Percentiles rank a stretch among this genome's conserved stretches.
Conservation (phyloP, 2,797 vertebrate species). For the Tinamus major region DNA sequence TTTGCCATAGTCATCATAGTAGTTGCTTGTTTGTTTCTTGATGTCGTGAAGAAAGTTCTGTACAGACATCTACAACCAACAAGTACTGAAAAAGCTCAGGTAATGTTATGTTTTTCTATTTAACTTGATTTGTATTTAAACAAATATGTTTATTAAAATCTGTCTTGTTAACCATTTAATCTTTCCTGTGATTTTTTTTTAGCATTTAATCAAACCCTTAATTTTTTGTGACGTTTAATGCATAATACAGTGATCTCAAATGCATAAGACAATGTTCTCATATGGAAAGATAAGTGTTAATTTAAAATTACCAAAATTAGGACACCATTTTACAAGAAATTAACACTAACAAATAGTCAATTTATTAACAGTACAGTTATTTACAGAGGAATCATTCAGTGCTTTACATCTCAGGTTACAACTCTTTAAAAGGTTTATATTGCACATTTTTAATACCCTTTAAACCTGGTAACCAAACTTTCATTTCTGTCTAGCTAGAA, state of each 20-base stretch:
- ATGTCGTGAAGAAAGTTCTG: constrained; percentile 94
- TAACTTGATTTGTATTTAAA: not conserved
- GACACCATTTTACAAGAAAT: not conserved
- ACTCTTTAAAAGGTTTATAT: not conserved
- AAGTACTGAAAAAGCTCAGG: constrained; percentile 96
- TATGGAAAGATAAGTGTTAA: not conserved
- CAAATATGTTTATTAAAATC: not conserved
- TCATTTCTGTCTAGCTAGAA: not conserved
- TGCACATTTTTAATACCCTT: not conserved
- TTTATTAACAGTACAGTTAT: not conserved
- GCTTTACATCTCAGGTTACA: not conserved
- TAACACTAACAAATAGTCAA: not conserved
- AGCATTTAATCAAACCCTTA: not conserved
- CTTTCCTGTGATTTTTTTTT: not conserved
- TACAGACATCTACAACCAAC: constrained; percentile 93
- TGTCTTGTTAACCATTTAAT: not conserved
- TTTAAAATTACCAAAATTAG: not conserved
- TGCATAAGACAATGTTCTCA: not conserved
- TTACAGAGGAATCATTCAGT: not conserved
- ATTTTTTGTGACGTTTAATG: not conserved
- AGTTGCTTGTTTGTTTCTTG: constrained; percentile 91
- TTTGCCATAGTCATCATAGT: constrained; percentile 95
- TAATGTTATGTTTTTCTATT: constrained; percentile 73
- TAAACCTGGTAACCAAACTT: not conserved
- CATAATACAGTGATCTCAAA: not conserved